Evolutionary conservation across 2,113 vertebrate species (phyloP).

Genomic region (Seriola rivoliana): DNA sequence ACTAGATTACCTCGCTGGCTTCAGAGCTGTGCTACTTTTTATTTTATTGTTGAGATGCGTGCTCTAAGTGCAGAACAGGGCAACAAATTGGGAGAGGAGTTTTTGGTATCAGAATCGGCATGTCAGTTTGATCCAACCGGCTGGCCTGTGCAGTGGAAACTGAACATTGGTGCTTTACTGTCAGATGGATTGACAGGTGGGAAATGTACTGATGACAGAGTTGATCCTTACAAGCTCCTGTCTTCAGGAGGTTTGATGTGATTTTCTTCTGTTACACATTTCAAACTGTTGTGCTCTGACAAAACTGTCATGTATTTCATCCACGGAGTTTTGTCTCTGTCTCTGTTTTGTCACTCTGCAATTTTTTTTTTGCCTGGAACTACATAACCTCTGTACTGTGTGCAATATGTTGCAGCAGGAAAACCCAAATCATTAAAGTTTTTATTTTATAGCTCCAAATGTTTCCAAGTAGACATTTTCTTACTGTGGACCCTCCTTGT

Average conservation of each 20-base stretch:
- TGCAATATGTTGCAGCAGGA: slow-evolving; percentile 18
- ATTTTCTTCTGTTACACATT: slow-evolving; percentile 26
- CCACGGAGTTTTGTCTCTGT: neutral
- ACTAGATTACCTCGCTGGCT: slow-evolving; percentile 50
- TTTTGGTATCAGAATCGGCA: slow-evolving; percentile 2
- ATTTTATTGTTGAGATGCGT: slow-evolving; percentile 7
- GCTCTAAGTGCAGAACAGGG: neutral
- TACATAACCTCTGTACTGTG: slow-evolving; percentile 12
- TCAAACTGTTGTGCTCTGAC: slow-evolving; percentile 23
- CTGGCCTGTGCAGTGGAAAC: slow-evolving; percentile 7
- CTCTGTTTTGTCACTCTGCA: neutral
- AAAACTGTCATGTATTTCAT: slow-evolving; percentile 6
- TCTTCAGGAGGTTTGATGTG: slow-evolving; percentile 22
- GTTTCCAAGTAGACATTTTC: slow-evolving; percentile 32
- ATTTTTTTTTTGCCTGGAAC: slow-evolving; percentile 9
- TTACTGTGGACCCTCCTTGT: slow-evolving; percentile 17
- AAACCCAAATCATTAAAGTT: slow-evolving; percentile 33
- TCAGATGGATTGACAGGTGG: slow-evolving; percentile 45
- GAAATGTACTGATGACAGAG: slow-evolving; percentile 32
- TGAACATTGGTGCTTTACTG: slow-evolving; percentile 16
- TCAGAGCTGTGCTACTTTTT: neutral
- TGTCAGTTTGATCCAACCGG: slow-evolving; percentile 4
- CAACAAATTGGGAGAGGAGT: slow-evolving; percentile 2
- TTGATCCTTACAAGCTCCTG: slow-evolving; percentile 28
- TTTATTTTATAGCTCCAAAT: slow-evolving; percentile 50